phyloP scores from a whole-genome alignment of 2,888 invertebrate genomes.

The Cordilura impudica region DNA sequence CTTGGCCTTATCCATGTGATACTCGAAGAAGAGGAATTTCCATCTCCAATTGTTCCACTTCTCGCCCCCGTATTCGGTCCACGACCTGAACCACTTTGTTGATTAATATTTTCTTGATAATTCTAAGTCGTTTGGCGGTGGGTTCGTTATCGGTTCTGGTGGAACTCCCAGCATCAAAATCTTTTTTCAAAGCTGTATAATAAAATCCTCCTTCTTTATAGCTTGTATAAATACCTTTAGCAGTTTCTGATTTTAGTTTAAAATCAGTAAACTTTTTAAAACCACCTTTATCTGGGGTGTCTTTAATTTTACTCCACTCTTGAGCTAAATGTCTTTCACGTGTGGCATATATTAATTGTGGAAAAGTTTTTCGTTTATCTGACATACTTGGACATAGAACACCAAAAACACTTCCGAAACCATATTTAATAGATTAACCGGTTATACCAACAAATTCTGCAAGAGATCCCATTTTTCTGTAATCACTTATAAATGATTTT shows the following conservation, averaged over 20 bases:
- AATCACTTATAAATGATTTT: slow-evolving; percentile 21
- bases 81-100: slow-evolving; percentile 44
- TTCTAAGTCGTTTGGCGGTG: too few relatives aligned
- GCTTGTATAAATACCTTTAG: too few relatives aligned
- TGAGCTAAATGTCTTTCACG: slow-evolving; percentile 20
- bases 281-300: background rate
- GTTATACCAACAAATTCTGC: slow-evolving; percentile 15
- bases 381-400: slow-evolving; percentile 8
- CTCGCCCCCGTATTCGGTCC: too few relatives aligned
- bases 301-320: slow-evolving; percentile 20
- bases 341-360: slow-evolving; percentile 16
- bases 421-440: slow-evolving; percentile 20
- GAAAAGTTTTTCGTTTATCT: slow-evolving; percentile 4
- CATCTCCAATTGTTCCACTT: slow-evolving; percentile 24
- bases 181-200: too few relatives aligned
- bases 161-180: too few relatives aligned
- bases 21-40: background rate
- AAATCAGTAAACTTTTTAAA: background rate
- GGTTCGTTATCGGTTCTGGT: too few relatives aligned
- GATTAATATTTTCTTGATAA: slow-evolving; percentile 37
- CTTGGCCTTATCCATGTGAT: slow-evolving; percentile 21
- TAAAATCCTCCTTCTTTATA: too few relatives aligned
- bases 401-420: slow-evolving; percentile 35
- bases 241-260: too few relatives aligned
- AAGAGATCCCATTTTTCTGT: slow-evolving; percentile 3